Evolutionary conservation across 2,888 invertebrate genomes (phyloP).

Genomic region (Drosophila suboccidentalis): DNA sequence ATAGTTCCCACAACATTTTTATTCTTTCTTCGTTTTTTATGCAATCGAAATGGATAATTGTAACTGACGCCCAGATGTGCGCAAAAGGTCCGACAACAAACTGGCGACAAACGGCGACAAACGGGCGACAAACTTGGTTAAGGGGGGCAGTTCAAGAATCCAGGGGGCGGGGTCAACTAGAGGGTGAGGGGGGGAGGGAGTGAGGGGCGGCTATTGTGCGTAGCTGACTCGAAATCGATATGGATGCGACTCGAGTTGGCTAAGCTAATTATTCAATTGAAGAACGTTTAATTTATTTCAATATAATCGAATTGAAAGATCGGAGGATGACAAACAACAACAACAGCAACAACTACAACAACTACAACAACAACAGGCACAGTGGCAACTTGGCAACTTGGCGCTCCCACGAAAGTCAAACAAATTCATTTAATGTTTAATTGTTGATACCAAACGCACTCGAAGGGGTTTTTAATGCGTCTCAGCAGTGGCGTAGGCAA

Average conservation of each 20-base stretch:
- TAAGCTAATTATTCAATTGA: conserved; percentile 80
- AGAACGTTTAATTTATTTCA: conserved; percentile 81
- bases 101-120: conserved; percentile 43
- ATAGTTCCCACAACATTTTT: conserved; percentile 46
- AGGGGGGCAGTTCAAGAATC: background rate
- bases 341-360: conserved; percentile 34
- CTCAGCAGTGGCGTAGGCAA: conserved; percentile 26
- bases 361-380: conserved; percentile 21
- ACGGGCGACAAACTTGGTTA: conserved; percentile 60
- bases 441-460: conserved; percentile 45
- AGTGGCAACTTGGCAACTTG: conserved; percentile 31
- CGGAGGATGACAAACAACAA: conserved; percentile 44
- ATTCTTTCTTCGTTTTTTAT: conserved; percentile 30
- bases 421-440: conserved; percentile 79
- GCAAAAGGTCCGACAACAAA: conserved; percentile 54
- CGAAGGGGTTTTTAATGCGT: conserved; percentile 23
- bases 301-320: conserved; percentile 85
- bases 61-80: conserved; percentile 72
- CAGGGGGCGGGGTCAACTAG: background rate
- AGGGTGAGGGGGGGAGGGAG: too few species aligned
- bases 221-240: conserved; percentile 59
- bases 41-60: conserved; percentile 64
- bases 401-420: conserved; percentile 79
- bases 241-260: conserved; percentile 17
- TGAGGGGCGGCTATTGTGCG: background rate